Conservation (phyloP, 2,888 invertebrate species). For the Acronicta aceris region DNA sequence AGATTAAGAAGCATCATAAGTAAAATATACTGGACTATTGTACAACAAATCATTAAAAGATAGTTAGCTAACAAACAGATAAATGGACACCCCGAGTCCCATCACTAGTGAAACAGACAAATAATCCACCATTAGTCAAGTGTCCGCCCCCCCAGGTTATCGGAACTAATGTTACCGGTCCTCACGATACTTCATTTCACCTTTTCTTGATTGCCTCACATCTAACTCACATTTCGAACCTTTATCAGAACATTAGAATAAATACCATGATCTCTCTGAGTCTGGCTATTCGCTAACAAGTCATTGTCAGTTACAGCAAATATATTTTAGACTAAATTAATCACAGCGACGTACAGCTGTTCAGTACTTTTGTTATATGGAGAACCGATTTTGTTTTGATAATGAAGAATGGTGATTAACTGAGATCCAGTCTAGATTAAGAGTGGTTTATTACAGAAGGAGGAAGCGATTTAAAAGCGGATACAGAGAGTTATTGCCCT, state of each 20-base stretch:
- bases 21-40: conserved; percentile 3
- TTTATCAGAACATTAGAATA: conserved; percentile 40
- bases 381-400: conserved; percentile 36
- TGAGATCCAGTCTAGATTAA: conserved; percentile 48
- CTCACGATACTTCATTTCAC: conserved; percentile 65
- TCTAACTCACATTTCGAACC: conserved; percentile 45
- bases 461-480: conserved; percentile 49
- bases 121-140: conserved; percentile 73
- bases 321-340: conserved; percentile 43
- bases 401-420: conserved; percentile 41
- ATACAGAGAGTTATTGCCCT: conserved; percentile 58
- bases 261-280: conserved; percentile 27
- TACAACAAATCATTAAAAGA: conserved; percentile 47
- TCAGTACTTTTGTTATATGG: conserved; percentile 39
- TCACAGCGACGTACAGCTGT: conserved; percentile 25
- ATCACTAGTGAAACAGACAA: conserved; percentile 71
- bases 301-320: conserved; percentile 33
- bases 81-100: conserved; percentile 51
- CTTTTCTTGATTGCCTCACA: conserved; percentile 67
- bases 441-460: conserved; percentile 40
- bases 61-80: conserved; percentile 57
- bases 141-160: conserved; percentile 70
- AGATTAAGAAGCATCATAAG: conserved; percentile 5
- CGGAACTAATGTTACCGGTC: conserved; percentile 67
- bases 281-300: conserved; percentile 26